A percentile compares a stretch with the other conserved stretches of the same genome.
Evolutionary conservation across 2,113 vertebrate genomes (phyloP).

Genomic region (Dipodomys ordii): DNA sequence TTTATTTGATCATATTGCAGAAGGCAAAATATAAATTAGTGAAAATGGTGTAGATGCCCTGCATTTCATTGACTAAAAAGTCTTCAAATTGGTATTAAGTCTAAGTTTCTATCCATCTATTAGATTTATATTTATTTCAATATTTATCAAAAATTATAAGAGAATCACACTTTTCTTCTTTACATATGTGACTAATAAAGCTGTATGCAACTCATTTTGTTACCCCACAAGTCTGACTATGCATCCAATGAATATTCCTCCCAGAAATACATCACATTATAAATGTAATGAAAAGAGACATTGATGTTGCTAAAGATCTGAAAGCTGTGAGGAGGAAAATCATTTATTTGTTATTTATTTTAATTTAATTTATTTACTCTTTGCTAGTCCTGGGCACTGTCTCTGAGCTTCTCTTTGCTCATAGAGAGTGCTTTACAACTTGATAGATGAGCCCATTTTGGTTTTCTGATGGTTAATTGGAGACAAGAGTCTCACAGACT

Average conservation of each 20-base stretch:
- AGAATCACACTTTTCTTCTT: neutral
- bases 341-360: too few relatives aligned
- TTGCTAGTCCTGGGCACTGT: too few relatives aligned
- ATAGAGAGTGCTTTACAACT: too few relatives aligned
- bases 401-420: too few relatives aligned
- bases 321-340: neutral
- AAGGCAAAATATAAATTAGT: neutral
- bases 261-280: neutral
- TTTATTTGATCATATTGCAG: neutral
- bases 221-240: neutral
- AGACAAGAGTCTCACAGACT: too few relatives aligned
- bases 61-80: neutral
- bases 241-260: neutral
- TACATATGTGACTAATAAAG: neutral
- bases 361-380: too few relatives aligned
- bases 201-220: neutral
- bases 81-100: neutral
- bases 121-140: slow-evolving; percentile 8
- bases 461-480: too few relatives aligned
- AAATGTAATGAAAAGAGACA: neutral
- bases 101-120: neutral
- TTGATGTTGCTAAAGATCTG: neutral
- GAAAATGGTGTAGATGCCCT: neutral
- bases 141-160: neutral
- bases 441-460: too few relatives aligned